Base-by-base conservation (phyloP, 2,797 vertebrate species). In the Sparidentex hasta region DNA sequence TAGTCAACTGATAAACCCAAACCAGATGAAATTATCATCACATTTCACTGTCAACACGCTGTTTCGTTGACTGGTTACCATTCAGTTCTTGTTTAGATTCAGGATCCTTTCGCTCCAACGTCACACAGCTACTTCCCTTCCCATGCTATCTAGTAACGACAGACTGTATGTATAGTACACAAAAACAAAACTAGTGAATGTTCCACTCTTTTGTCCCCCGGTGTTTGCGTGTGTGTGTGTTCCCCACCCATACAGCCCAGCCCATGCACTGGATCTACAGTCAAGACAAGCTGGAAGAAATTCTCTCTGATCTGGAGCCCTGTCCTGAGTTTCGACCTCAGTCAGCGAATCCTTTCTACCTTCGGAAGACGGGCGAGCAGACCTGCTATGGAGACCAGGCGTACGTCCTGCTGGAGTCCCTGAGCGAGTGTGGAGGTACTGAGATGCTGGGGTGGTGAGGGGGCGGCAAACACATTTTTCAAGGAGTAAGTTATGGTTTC, bases 211-310 rank as follows among this genome's bases (percentile, higher is more conserved):
- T 75, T 41, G 44, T 58, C 41, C 25, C 16, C 5, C 66, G 65
- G 48, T 65, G 25, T 63, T 48, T 50, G 27, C 61, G 20, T 59
- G 50, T 78, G 14, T 57, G 25, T 74, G 33, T 51, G 16, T 48
- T 62, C 11, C 69, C 23, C 58, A 17, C 56, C 44, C 63, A 5
- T 62, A 12, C 83, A 95, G 94, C 94, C 67, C 93, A 94, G 85
- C 93, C 94, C 46, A 91, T 94, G 90, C 94, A 95, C 58, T 95
- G 94, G 94, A 95, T 95, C 59, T 95, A 94, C 88, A 88, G 78
- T 62, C 82, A 76, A 11, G 90, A 93, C 50, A 74, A n/a, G n/a
- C 92, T 95, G 16, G 81, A 82, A 54, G 90, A 90, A 41, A 76
- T 94, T 4, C 88, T 95, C 33, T 77, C 79, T 3, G 87, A 93